Base-by-base conservation (phyloP, 2,113 vertebrate species). In the Pluvialis apricaria region DNA sequence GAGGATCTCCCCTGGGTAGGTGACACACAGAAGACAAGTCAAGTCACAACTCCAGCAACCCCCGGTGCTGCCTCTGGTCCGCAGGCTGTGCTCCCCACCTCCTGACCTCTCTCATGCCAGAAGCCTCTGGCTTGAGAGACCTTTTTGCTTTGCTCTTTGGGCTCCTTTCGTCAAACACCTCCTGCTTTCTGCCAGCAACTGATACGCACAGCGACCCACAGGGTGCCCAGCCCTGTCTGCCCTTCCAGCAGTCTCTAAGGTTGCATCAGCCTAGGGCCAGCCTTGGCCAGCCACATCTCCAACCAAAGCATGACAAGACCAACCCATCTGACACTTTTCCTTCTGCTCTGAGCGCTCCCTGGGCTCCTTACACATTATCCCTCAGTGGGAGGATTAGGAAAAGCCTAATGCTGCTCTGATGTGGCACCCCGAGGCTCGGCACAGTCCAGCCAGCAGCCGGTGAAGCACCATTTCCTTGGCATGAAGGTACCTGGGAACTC, bases 361-460 rank as follows among this genome's bases (percentile, higher is more conserved):
- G 54, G 32, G 36, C 52, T 75, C 61, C 44, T 45, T 26, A 34
- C 8, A 40, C 32, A 29, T 52, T 38, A 51, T 28, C 52, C 22
- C 45, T 52, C 70, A 5, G 26, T 38, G 61, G 34, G 24, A 61
- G 29, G 22, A 61, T 24, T 7, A 45, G 70, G 54, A 90, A 75
- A 75, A 60, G 22, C 38, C 45, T 49, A 45, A 45, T 45, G 36
- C 36, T 58, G 66, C 40, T 88, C 28, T 34, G 76, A 40, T 3
- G 40, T 40, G 31, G 12, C 31, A 52, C 44, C 20, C 26, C 0
- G 0, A 69, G 36, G 20, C 36, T 42, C 1, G 0, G 45, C 69
- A 68, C 36, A 44, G 42, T 31, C 26, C 21, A 44, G 21, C 36
- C 42, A 42, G 49, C 49, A 25, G 68, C n/a, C 7, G 13, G n/a